These are phyloP conservation scores for Ascidia mentula DNA, from an alignment of 23 tunicate species.

Conservation along the genomic window DNA sequence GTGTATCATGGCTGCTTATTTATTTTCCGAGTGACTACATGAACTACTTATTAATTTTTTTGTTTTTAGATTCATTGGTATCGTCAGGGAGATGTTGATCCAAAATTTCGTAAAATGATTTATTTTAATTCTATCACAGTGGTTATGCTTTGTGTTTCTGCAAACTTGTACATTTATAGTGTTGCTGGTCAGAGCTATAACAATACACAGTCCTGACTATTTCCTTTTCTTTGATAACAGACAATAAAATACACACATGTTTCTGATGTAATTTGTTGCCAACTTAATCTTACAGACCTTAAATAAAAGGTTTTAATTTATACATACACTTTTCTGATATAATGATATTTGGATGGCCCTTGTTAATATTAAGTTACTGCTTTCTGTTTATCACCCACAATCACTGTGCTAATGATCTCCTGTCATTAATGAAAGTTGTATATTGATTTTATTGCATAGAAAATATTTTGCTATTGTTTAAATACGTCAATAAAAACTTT, in stretches of 20 bases:
- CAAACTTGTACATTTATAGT: constrained; percentile 62
- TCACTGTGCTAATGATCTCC: background rate
- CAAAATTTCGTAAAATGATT: constrained; percentile 85
- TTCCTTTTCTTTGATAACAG: background rate
- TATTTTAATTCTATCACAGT: constrained; percentile 65
- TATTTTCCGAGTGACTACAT: too few relatives aligned
- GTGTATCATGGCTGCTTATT: too few relatives aligned
- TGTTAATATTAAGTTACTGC: background rate
- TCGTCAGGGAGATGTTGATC: constrained; percentile 91
- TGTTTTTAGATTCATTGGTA: constrained; percentile 76
- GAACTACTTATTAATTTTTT: background rate
- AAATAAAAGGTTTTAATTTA: background rate
- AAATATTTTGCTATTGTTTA: constrained; percentile 20
- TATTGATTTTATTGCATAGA: background rate
- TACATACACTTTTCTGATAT: background rate
- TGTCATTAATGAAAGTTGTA: background rate
- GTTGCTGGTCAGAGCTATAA: background rate
- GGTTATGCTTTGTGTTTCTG: constrained; percentile 74
- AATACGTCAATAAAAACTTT: constrained; percentile 64
- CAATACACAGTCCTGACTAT: background rate
- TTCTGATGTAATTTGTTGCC: background rate
- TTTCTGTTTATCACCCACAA: background rate
- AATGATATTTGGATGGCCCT: background rate
- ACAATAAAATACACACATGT: background rate
- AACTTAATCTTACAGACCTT: too few relatives aligned